These are phyloP conservation scores for Conus betulinus DNA, from an alignment of 1,140 invertebrate species.

Conservation along the genomic window DNA sequence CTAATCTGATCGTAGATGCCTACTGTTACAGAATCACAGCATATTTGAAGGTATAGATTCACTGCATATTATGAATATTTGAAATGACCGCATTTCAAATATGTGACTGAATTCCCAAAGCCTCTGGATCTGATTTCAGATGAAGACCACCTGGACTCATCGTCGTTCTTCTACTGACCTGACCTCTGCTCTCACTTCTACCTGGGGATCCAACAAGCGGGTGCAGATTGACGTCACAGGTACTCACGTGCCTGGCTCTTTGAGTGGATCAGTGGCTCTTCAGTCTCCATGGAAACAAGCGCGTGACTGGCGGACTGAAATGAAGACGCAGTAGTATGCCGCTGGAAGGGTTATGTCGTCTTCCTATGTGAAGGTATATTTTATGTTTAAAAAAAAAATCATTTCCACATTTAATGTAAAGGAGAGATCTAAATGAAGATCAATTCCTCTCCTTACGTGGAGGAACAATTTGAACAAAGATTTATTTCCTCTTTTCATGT, in stretches of 20 bases:
- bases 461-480: too few species aligned
- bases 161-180: constrained; percentile 36
- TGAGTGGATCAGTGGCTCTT: not conserved
- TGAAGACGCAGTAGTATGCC: not conserved
- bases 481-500: too few species aligned
- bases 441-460: too few species aligned
- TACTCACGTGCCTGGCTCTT: not conserved
- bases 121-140: not conserved
- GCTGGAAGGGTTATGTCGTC: not conserved
- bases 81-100: too few species aligned
- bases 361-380: not conserved
- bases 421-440: too few species aligned
- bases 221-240: constrained; percentile 39
- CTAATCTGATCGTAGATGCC: not conserved
- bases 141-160: constrained; percentile 40
- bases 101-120: too few species aligned
- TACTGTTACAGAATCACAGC: not conserved
- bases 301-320: not conserved
- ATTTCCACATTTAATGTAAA: too few species aligned
- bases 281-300: constrained; percentile 9
- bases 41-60: too few species aligned
- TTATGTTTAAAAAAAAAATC: not conserved
- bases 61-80: too few species aligned
- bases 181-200: constrained; percentile 16
- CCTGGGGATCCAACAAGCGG: constrained; percentile 41